A percentile compares a stretch with the other conserved stretches of the same genome.
Conservation (phyloP, 1,140 invertebrate species). For the Drosophila simulans region DNA sequence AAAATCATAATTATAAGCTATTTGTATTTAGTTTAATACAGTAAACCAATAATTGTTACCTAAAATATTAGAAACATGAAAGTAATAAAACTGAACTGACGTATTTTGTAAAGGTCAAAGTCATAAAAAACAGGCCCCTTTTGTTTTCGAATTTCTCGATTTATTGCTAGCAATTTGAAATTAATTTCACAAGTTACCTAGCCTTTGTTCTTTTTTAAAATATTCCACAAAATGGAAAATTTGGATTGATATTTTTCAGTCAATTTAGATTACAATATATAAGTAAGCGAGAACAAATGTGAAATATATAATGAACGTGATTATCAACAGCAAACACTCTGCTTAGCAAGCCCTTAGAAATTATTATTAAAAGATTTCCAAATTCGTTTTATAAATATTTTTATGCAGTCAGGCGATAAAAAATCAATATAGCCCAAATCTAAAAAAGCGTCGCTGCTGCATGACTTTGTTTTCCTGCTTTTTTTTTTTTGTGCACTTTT, state of each 20-base stretch:
- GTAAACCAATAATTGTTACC: neutral
- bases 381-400: neutral
- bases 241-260: neutral
- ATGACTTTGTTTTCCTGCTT: constrained; percentile 3
- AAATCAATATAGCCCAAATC: constrained; percentile 18
- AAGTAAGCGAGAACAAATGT: neutral
- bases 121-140: neutral
- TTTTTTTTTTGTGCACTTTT: neutral
- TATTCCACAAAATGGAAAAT: neutral
- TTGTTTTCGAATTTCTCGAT: neutral
- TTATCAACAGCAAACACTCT: neutral
- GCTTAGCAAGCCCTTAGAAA: neutral
- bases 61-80: neutral
- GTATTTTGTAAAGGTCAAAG: neutral
- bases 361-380: neutral
- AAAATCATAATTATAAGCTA: too few species aligned
- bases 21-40: too few species aligned
- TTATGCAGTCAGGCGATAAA: constrained; percentile 11
- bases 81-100: neutral
- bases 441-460: constrained; percentile 4
- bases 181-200: neutral
- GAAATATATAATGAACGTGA: neutral
- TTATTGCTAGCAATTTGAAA: neutral
- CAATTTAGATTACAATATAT: neutral
- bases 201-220: neutral